These are phyloP conservation scores for Calypte anna DNA, from an alignment of 2,113 vertebrate genomes.

Conservation along the genomic window DNA sequence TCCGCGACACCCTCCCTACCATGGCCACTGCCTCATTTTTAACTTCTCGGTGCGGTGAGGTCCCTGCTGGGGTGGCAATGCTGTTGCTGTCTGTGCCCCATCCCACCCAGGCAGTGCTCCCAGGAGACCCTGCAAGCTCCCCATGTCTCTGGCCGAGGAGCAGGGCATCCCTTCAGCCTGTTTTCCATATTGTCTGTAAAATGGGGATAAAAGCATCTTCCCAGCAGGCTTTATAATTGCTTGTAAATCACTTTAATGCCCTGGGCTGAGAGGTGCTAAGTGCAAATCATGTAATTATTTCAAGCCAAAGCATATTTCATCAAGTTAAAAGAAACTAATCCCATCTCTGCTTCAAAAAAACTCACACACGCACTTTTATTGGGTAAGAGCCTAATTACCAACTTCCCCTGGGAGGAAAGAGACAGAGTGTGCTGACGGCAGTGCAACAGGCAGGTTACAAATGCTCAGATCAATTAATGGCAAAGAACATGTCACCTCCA, in stretches of 20 bases:
- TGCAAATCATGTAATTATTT: constrained; percentile 13
- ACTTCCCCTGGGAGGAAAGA: background rate
- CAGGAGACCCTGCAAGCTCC: background rate
- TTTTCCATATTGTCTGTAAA: background rate
- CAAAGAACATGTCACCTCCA: background rate
- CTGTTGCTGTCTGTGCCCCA: background rate
- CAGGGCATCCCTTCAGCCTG: background rate
- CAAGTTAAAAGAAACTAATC: background rate
- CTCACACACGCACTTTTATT: background rate
- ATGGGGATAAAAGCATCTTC: background rate
- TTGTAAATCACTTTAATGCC: background rate
- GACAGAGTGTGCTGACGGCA: rapidly evolving
- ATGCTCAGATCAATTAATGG: background rate
- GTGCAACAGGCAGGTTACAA: background rate
- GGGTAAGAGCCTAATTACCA: background rate
- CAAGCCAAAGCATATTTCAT: background rate
- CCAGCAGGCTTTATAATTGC: background rate
- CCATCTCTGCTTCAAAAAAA: background rate
- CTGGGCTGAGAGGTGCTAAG: constrained; percentile 13
- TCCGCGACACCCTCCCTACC: rapidly evolving
- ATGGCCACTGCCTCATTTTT: background rate
- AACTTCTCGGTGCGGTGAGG: background rate
- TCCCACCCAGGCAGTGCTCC: background rate
- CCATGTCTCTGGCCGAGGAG: rapidly evolving
- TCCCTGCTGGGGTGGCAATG: rapidly evolving